phyloP scores from a whole-genome alignment of 23 tunicate genomes.

The Halocynthia roretzi region DNA sequence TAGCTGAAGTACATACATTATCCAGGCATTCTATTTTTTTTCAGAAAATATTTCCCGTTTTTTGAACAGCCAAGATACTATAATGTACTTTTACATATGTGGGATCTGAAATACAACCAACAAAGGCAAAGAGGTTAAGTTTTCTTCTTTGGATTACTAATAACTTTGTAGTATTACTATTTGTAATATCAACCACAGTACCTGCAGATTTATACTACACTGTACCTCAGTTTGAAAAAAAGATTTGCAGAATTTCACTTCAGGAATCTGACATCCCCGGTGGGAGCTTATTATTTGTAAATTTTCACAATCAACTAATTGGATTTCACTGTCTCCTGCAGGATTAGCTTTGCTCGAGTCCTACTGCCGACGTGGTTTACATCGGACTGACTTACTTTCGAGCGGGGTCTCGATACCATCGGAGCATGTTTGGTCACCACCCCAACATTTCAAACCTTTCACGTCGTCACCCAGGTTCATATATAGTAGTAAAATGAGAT shows the following conservation, averaged over 20 bases:
- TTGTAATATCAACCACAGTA: neutral
- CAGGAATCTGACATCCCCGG: too few relatives aligned
- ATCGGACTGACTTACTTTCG: constrained; percentile 6
- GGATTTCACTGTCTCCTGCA: neutral
- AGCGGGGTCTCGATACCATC: constrained; percentile 24
- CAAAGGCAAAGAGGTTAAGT: constrained; percentile 46
- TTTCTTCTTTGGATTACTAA: neutral
- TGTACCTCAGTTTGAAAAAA: neutral
- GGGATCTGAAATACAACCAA: constrained; percentile 45
- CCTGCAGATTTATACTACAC: neutral
- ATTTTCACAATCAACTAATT: too few relatives aligned
- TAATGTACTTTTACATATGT: constrained; percentile 46
- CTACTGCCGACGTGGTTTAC: constrained; percentile 46
- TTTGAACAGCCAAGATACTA: constrained; percentile 81
- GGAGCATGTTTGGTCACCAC: constrained; percentile 51
- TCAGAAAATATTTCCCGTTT: constrained; percentile 55
- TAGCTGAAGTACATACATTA: too few relatives aligned
- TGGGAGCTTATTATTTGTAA: too few relatives aligned
- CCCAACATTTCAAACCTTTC: constrained; percentile 23
- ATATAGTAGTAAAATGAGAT: neutral
- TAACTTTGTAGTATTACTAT: neutral
- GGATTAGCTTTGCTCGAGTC: constrained; percentile 32
- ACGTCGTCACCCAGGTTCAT: constrained; percentile 50
- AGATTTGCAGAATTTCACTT: neutral
- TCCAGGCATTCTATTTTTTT: neutral